Evolutionary conservation across 2,888 invertebrate species (phyloP), one percentile per base, ranked within the genome.

Genomic region (Exocentrus adspersus): DNA sequence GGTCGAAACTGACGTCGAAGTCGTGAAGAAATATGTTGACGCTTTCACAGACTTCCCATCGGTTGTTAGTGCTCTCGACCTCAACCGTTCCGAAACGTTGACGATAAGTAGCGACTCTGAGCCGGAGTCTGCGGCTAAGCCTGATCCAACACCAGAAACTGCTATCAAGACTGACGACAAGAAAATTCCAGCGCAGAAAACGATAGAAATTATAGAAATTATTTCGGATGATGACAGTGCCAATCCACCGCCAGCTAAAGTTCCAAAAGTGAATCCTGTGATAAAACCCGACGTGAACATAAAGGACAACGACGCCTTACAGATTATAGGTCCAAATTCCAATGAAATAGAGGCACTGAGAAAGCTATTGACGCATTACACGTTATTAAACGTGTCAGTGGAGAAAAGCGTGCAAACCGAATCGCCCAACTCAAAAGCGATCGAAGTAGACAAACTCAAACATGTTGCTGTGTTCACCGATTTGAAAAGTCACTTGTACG

Each of bases 321-420:
- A 65, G n/a, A 37, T 60, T 5, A 42, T 68, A 1, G 24, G 64
- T 10, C 30, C 41, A 9, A 64, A 61, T 17, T 48, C 60, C 9
- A 63, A 48, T 30, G 74, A 75, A 21, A 19, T 41, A 12, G 28
- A 65, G 43, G 17, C 71, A 2, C 17, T 73, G 12, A 72, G 69
- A 43, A 51, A 60, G 6, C 30, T 75, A 10, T 32, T 74, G 12
- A 45, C 14, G 28, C 12, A 37, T 17, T 45, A 1, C 10, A 48
- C 51, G 16, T n/a, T 50, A 20, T 10, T 32, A 10, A 3, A 37
- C 10, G 10, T 46, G 6, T 50, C 50, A 14, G 37, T 1, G 2
- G 52, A 20, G 14, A 53, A 12, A 32, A 0, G 12, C 32, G 17
- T 62, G 5, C 70, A 72, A 60, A 72, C 72, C 1, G 64, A 65